Base-by-base conservation (phyloP, 2,797 vertebrate species). In the Pangasius djambal region DNA sequence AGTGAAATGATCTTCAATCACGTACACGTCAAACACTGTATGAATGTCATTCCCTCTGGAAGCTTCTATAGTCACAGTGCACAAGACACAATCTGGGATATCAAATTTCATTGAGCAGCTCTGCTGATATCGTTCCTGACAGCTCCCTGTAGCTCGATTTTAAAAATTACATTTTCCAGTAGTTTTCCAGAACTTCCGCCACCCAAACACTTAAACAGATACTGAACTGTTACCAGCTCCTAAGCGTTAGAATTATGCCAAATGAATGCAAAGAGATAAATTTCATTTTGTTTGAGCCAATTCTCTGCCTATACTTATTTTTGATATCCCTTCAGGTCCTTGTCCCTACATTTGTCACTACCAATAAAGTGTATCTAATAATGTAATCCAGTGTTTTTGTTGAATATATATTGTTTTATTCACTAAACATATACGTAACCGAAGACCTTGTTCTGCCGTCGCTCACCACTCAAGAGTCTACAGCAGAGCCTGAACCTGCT, bases 351-450 rank as follows among this genome's bases (percentile, higher is more conserved):
- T 50, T 85, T 86, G 72, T 88, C 74, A 79, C 15, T 22, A 67
- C 63, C 50, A 86, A 86, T 86, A 89, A 89, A 86, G n/a, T 86
- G 74, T 25, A 79, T 70, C 52, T 70, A 72, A 78, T 52, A 55
- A 72, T 34, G 15, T 50, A 22, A 70, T 15, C 50, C 72, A n/a
- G 50, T 72, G 67, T 22, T 34, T 22, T 25, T 44, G 1, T n/a
- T 82, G 61, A 44, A 9, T 75, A 50, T 86, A 12, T 75, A 86
- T 55, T 48, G 8, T 12, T 20, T 44, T 22, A 6, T 40, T 75
- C 44, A 50, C 22, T 75, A 50, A 28, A 2, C n/a, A 77, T n/a
- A 6, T 16, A 18, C 6, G 0, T 37, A 37, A 18, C 6, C 0
- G 15, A 70, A 16, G 15, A 69, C 10, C 65, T 59, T 18, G 55